Percentiles rank a stretch among this genome's conserved stretches.
Conservation (phyloP, 2,797 vertebrate genomes). For the Microhierax caerulescens region DNA sequence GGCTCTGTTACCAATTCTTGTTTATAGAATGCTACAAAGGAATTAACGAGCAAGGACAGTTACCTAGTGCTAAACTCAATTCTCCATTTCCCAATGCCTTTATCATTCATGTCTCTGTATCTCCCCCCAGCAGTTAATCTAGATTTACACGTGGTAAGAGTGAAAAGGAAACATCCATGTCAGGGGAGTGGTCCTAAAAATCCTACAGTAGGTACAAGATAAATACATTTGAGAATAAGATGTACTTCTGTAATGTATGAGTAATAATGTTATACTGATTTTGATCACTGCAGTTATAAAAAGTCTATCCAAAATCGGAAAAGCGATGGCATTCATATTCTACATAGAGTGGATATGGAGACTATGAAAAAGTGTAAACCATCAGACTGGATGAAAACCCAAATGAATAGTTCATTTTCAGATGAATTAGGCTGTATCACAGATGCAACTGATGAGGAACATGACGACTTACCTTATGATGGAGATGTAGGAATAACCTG, state of each 20-base stretch:
- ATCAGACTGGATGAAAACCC: background rate
- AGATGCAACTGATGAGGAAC: slow-evolving; percentile 81
- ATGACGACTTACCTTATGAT: slow-evolving; percentile 85
- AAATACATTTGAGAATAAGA: background rate
- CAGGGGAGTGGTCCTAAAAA: background rate
- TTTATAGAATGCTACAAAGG: rapidly evolving
- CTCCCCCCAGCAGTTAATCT: background rate
- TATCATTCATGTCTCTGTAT: rapidly evolving
- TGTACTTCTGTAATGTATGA: no score
- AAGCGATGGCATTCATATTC: background rate
- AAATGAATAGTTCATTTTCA: background rate
- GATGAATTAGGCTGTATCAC: background rate
- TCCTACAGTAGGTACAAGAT: background rate
- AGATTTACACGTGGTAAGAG: background rate
- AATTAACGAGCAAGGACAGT: background rate
- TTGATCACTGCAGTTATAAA: background rate
- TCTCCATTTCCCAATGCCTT: rapidly evolving
- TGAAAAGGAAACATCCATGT: rapidly evolving
- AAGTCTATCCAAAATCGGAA: background rate
- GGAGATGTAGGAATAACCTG: slow-evolving; percentile 43
- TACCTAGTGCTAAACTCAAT: rapidly evolving
- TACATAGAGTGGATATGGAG: background rate
- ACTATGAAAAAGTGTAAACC: background rate
- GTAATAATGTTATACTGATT: no score
- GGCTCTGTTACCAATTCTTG: background rate